Evolutionary conservation across 1,140 invertebrate species (phyloP), one percentile per base, ranked within the genome.

Genomic region (Ceratitis capitata): DNA sequence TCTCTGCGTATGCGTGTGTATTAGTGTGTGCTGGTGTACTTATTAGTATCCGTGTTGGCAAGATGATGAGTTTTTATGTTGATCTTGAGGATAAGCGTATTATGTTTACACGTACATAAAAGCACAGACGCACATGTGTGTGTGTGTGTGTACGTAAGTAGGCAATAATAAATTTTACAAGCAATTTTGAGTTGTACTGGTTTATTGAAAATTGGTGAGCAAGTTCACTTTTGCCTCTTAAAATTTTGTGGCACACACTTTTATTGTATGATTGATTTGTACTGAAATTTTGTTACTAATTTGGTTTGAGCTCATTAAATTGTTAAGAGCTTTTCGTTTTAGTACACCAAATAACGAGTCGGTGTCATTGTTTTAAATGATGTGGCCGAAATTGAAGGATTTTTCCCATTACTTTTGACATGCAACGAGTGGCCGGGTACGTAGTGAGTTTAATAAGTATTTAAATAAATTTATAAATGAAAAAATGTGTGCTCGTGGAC

Each of bases 81-180:
- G 61, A 69, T 69, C 61, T 69, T 35, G 32, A 29, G 61, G 61
- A 39, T 69, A 69, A 19, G 32, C 16, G 61, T 35, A 61, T 23
- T 56, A 56, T 56, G 19, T 23, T 19, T 23, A 23, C 19, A n/a
- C 23, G 7, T 56, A n/a, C 51, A 2, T n/a, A 56, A 6, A 56
- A 7, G 51, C 4, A n/a, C 51, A 5, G n/a, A n/a, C 51, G 6
- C 2, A 53, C 9, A 56, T 23, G 2, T 6, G 51, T n/a, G 19
- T 56, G 19, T 56, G n/a, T 56, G 7, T 19, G 51, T 23, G 51
- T 9, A n/a, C 23, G 19, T 39, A 69, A 69, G 61, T 19, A 69
- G 16, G 61, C 16, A 69, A 69, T 69, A 69, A 39, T 39, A 69
- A 69, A 69, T 69, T 69, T 69, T 69, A 69, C 61, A 39, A 69